These are phyloP conservation scores for Tribolium freemani DNA, from an alignment of 2,888 invertebrate species.

Conservation along the genomic window DNA sequence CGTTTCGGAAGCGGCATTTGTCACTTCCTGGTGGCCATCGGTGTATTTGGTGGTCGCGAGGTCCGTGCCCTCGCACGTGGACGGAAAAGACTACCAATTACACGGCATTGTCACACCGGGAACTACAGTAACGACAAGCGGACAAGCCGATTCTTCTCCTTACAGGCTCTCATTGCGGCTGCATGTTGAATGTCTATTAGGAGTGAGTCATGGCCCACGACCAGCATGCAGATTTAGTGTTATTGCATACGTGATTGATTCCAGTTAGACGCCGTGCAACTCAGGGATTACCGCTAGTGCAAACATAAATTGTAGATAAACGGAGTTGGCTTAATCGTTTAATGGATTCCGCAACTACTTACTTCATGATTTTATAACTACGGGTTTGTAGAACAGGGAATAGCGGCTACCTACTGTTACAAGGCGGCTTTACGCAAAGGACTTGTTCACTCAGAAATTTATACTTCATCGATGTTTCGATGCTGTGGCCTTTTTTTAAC, in stretches of 20 bases:
- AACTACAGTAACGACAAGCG: constrained; percentile 43
- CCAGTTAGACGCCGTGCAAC: constrained; percentile 54
- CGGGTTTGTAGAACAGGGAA: constrained; percentile 42
- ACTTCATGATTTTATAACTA: constrained; percentile 52
- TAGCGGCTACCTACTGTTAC: constrained; percentile 16
- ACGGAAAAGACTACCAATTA: constrained; percentile 65
- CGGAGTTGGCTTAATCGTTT: constrained; percentile 60
- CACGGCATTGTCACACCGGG: constrained; percentile 55
- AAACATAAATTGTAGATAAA: constrained; percentile 62
- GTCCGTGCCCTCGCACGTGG: constrained; percentile 62
- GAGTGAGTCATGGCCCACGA: constrained; percentile 61
- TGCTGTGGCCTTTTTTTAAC: too few species aligned
- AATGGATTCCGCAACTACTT: constrained; percentile 60
- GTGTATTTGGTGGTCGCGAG: constrained; percentile 25
- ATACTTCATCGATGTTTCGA: too few species aligned
- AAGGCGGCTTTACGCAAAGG: neutral
- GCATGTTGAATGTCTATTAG: constrained; percentile 63
- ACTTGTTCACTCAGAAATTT: too few species aligned
- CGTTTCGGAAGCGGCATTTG: constrained; percentile 63
- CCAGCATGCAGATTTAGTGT: constrained; percentile 67
- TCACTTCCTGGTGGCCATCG: constrained; percentile 61
- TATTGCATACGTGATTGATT: constrained; percentile 67
- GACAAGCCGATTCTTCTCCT: constrained; percentile 56
- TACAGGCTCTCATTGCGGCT: constrained; percentile 54
- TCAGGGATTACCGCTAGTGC: constrained; percentile 59